Evolutionary conservation across 2,797 vertebrate species (phyloP), one percentile per base, ranked within the genome.

Genomic region (Hoplostethus mediterraneus): DNA sequence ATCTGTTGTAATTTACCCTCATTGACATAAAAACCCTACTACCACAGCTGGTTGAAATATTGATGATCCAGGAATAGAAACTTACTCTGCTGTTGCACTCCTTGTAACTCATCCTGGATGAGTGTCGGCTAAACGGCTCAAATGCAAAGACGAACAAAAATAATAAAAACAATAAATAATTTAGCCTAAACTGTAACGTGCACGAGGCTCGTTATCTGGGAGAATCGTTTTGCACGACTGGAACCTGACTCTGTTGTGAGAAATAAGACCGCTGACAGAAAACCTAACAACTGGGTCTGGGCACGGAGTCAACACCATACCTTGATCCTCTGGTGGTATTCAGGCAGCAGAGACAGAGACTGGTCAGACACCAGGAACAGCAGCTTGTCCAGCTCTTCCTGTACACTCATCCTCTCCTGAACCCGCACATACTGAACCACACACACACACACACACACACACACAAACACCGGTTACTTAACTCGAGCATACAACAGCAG

Each of bases 321-420:
- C 92, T 95, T 92, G 36, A 97, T 95, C 31, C 97, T 96, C 88
- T 97, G 96, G 85, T 96, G 94, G 76, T 97, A 97, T 77, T 97
- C 96, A 0, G 96, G 97, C 67, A 97, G 92, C 73, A 97, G 95
- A 61, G 94, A 91, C 79, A 98, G 87, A 0, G 96, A 96, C 90
- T 97, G 95, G 80, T 97, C 97, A 0, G 97, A 97, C 49, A 95
- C 90, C 21, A 96, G 91, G 91, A 95, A 97, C 40, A 93, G 90
- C 65, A 97, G 94, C 64, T 68, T 85, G 61, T 97, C 96, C 84
- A 97, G 79, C 82, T 98, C 96, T 59, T 95, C 95, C 91, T 96
- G 91, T 2, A 96, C 91, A 49, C 78, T 87, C 91, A 95, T 94
- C 65, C 94, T 91, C 84, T 96, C 94, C 74, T 86, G 89, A 44